Evolutionary conservation across 2,888 invertebrate species (phyloP).

Genomic region (Seladonia tumulorum): DNA sequence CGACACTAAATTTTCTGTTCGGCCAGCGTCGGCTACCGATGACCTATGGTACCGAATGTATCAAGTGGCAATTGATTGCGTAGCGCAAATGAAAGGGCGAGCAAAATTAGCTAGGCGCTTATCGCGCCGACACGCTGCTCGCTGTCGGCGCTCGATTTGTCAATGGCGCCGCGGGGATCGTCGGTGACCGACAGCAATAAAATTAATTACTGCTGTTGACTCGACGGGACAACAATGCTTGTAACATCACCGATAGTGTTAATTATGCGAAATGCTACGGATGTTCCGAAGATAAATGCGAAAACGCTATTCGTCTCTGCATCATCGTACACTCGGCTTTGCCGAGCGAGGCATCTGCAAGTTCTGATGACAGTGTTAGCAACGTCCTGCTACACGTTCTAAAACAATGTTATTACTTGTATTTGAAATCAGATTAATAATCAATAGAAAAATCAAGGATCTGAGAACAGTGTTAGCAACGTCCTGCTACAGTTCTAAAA

Average conservation of each 20-base stretch:
- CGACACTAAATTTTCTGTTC: slow-evolving; percentile 6
- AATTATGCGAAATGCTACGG: background rate
- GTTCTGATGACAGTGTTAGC: too few relatives aligned
- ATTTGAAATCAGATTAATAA: too few relatives aligned
- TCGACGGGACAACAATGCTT: background rate
- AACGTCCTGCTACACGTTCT: too few relatives aligned
- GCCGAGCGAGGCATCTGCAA: too few relatives aligned
- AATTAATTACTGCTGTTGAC: background rate
- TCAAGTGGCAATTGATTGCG: slow-evolving; percentile 6
- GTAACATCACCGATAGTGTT: background rate
- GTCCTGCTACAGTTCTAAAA: too few relatives aligned
- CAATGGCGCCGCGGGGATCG: background rate
- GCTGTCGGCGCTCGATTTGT: background rate
- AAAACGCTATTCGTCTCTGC: too few relatives aligned
- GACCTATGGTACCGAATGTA: slow-evolving; percentile 4
- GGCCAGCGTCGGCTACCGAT: background rate
- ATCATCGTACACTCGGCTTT: too few relatives aligned
- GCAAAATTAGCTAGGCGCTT: background rate
- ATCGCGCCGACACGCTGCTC: background rate
- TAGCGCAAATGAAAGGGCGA: background rate
- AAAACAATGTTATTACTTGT: too few relatives aligned
- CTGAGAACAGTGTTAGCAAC: too few relatives aligned
- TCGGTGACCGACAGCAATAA: background rate
- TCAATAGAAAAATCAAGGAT: too few relatives aligned
- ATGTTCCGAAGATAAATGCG: background rate